Percentiles rank a stretch among this genome's conserved stretches.
These are phyloP conservation scores for Sebastes variabilis DNA, from an alignment of 2,797 vertebrate species.

Conservation along the genomic window DNA sequence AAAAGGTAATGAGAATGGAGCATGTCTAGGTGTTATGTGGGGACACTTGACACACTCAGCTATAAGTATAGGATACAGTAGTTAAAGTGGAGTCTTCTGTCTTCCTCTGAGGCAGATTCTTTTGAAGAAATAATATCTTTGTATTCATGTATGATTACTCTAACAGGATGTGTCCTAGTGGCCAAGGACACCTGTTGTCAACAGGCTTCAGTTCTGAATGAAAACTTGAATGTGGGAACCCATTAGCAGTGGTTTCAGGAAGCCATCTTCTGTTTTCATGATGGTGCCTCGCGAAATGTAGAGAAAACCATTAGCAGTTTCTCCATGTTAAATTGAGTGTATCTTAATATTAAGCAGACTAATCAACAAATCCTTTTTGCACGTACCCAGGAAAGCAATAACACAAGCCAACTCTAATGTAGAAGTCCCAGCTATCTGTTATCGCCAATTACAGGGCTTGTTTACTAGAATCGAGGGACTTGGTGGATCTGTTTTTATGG, in stretches of 20 bases:
- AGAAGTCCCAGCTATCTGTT: slow-evolving; percentile 49
- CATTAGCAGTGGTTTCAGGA: not conserved
- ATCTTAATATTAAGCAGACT: not conserved
- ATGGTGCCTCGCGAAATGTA: not conserved
- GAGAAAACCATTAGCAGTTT: not conserved
- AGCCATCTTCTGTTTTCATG: not conserved
- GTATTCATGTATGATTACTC: not conserved
- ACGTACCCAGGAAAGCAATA: not conserved
- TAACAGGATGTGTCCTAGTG: not conserved
- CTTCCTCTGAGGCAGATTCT: not conserved
- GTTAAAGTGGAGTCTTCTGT: not conserved
- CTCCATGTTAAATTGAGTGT: not conserved
- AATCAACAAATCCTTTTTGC: slow-evolving; percentile 5
- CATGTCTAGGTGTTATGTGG: not conserved
- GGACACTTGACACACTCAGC: not conserved
- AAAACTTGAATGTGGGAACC: not conserved
- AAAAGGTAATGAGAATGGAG: not conserved
- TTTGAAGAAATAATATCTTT: not conserved
- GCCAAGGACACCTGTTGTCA: not conserved
- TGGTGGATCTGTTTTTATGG: slow-evolving; percentile 36
- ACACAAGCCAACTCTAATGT: slow-evolving; percentile 38
- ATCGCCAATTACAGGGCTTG: slow-evolving; percentile 55
- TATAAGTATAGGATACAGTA: not conserved
- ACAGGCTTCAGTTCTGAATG: not conserved
- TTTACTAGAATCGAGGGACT: slow-evolving; percentile 54